phyloP scores from a whole-genome alignment of 2,888 invertebrate species.

The Incurvaria masculella region DNA sequence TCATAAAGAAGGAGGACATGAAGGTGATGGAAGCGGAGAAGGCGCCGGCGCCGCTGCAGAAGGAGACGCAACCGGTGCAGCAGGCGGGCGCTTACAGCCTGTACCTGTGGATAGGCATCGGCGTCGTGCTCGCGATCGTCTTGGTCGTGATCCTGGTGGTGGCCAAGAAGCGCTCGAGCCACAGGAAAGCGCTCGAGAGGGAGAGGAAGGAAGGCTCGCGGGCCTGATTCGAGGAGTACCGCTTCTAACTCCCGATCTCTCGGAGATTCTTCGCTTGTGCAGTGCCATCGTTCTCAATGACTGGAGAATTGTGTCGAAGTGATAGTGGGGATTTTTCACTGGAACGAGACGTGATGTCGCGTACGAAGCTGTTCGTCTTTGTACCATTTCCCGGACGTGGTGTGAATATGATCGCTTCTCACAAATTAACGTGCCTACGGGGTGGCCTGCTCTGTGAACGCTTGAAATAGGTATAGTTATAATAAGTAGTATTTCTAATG shows the following conservation, averaged over 20 bases:
- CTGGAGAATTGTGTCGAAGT: background rate
- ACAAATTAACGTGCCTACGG: too few relatives aligned
- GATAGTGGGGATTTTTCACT: background rate
- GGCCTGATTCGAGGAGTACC: constrained; percentile 54
- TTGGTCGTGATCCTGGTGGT: constrained; percentile 43
- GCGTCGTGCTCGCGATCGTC: constrained; percentile 39
- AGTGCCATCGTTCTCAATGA: background rate
- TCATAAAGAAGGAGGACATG: background rate
- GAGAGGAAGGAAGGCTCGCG: constrained; percentile 42
- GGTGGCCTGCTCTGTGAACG: too few relatives aligned
- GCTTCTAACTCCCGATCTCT: constrained; percentile 31
- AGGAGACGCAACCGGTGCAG: constrained; percentile 11
- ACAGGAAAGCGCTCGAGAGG: constrained; percentile 46
- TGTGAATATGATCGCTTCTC: too few relatives aligned
- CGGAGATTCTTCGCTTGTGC: background rate
- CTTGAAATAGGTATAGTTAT: too few relatives aligned
- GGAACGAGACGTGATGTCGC: background rate
- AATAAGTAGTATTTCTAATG: too few relatives aligned
- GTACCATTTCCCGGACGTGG: too few relatives aligned
- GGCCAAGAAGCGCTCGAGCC: constrained; percentile 48
- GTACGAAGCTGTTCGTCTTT: too few relatives aligned
- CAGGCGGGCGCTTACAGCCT: constrained; percentile 42
- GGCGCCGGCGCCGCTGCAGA: background rate
- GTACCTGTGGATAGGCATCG: constrained; percentile 52
- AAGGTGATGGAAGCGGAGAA: background rate